Percentiles rank a stretch among this genome's conserved stretches.
Conservation (phyloP, 2,797 vertebrate species). For the Taeniopygia guttata region DNA sequence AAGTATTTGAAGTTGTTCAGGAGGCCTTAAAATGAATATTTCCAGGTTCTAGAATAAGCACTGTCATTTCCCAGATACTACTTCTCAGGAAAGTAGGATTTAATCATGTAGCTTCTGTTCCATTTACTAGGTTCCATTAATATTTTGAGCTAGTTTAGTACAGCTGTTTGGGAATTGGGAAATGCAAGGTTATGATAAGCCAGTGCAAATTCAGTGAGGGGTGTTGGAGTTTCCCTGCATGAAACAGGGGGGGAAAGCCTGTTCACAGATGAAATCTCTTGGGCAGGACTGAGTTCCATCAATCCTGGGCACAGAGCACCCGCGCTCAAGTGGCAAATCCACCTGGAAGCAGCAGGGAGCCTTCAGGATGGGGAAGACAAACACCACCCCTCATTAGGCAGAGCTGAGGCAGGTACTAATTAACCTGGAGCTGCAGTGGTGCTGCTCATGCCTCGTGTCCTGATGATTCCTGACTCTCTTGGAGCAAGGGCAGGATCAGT, state of each 20-base stretch:
- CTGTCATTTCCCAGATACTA: not conserved
- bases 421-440: not conserved
- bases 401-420: not conserved
- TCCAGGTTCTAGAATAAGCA: not conserved
- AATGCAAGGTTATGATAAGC: not conserved
- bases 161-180: not conserved
- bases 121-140: not conserved
- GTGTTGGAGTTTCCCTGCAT: not conserved
- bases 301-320: not conserved
- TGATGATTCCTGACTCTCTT: not conserved
- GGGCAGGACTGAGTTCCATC: not conserved
- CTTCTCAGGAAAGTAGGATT: not conserved
- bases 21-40: not conserved
- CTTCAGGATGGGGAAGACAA: not conserved
- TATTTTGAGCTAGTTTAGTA: not conserved
- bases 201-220: not conserved
- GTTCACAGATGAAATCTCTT: not conserved
- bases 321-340: not conserved
- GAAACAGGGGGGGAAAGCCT: not conserved
- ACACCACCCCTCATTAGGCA: not conserved
- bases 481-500: rapidly evolving
- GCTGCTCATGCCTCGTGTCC: not conserved
- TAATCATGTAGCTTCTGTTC: not conserved
- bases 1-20: not conserved
- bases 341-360: not conserved